Conservation (phyloP, 2,797 vertebrate genomes). For the Aeoliscus strigatus region DNA sequence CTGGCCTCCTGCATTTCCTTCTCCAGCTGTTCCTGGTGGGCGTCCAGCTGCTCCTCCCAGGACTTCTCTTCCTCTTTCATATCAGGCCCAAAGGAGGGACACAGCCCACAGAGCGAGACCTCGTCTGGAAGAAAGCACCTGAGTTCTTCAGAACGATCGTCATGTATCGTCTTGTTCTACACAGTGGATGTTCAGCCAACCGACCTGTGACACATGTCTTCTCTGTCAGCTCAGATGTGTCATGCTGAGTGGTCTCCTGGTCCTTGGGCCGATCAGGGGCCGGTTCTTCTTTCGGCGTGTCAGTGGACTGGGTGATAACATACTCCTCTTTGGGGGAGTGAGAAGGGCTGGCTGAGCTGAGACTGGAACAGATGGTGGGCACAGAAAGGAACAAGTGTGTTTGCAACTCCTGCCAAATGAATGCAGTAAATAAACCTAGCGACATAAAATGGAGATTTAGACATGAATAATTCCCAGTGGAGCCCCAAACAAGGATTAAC, state of each 20-base stretch:
- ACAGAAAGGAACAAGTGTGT: constrained; percentile 45
- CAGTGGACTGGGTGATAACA: constrained; percentile 70
- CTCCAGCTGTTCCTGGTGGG: constrained; percentile 95
- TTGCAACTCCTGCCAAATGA: constrained; percentile 51
- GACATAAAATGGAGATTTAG: constrained; percentile 41
- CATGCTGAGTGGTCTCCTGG: constrained; percentile 72
- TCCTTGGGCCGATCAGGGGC: constrained; percentile 79
- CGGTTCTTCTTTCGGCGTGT: constrained; percentile 81
- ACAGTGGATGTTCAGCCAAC: constrained; percentile 48
- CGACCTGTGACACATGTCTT: constrained; percentile 71
- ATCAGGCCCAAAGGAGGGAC: constrained; percentile 67
- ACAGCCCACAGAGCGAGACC: constrained; percentile 65
- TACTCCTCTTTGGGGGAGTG: constrained; percentile 89
- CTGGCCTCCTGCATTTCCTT: constrained; percentile 98
- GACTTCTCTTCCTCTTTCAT: constrained; percentile 73
- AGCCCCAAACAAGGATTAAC: constrained; percentile 29
- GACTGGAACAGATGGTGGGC: constrained; percentile 75
- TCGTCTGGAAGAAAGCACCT: constrained; percentile 71
- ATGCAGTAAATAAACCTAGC: constrained; percentile 46
- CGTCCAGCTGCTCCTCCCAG: constrained; percentile 95
- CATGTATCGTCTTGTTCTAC: constrained; percentile 12
- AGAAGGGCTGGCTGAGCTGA: constrained; percentile 91
- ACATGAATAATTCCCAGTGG: constrained; percentile 25
- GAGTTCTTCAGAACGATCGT: constrained; percentile 5
- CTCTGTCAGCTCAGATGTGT: constrained; percentile 80